These are phyloP conservation scores for Rallus crepitans DNA, from an alignment of 2,797 vertebrate genomes.

Conservation along the genomic window DNA sequence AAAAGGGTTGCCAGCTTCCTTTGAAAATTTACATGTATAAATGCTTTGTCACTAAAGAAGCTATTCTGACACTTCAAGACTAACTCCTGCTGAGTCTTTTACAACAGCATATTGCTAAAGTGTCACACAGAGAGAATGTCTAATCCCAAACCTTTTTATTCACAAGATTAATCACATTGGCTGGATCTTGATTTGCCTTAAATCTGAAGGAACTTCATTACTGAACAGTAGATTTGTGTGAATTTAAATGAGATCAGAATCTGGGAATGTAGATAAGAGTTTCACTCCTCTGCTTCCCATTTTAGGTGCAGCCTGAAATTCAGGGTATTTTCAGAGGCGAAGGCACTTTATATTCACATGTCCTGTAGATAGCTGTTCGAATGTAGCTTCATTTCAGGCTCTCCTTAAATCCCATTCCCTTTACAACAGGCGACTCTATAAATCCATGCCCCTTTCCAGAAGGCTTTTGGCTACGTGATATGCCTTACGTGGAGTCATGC, in stretches of 20 bases:
- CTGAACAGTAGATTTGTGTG: not conserved
- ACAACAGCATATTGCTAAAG: conserved; percentile 37
- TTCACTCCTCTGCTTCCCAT: not conserved
- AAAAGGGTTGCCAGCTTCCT: conserved; percentile 53
- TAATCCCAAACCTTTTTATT: conserved; percentile 52
- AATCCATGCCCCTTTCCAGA: not conserved
- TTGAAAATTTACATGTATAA: conserved; percentile 60
- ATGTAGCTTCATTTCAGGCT: not conserved
- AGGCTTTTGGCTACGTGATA: fast-evolving
- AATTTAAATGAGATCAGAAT: conserved; percentile 37
- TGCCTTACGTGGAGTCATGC: fast-evolving
- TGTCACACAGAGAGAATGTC: conserved; percentile 39
- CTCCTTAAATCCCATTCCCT: not conserved
- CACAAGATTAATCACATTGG: conserved; percentile 47
- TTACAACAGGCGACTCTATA: not conserved
- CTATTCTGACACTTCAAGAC: conserved; percentile 50
- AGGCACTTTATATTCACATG: not conserved
- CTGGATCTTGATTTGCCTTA: conserved; percentile 41
- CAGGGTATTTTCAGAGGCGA: not conserved
- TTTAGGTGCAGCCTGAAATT: not conserved
- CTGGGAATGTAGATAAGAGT: not conserved
- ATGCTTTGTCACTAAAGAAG: conserved; percentile 56
- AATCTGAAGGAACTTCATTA: conserved; percentile 44
- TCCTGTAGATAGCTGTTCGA: not conserved
- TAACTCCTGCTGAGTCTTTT: conserved; percentile 51